Base-by-base conservation (phyloP, 2,888 invertebrate genomes). In the Altica lythri region DNA sequence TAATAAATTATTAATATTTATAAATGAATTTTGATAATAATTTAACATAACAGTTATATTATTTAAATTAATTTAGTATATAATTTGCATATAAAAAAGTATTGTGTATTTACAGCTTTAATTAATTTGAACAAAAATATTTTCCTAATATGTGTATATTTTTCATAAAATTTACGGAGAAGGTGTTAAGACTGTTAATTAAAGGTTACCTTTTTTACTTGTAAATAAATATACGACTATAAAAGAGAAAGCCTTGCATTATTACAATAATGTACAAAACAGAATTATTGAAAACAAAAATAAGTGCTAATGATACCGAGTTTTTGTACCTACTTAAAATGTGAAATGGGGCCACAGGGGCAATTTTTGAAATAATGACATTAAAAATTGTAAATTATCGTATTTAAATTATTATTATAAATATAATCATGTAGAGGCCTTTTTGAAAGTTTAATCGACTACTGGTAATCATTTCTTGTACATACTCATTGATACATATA, bases 331-430 rank as follows among this genome's bases (percentile, higher is more conserved):
- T n/a, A n/a, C n/a, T n/a, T 42, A n/a, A 29, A 30, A 29, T 34
- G 34, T 25, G 22, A 45, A 47, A 32, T 49, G 60, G 61, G 60
- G 60, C 60, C 62, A 62, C 50, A 40, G 55, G 58, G 62, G 62
- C 53, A 48, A 40, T 58, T 53, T 35, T 45, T 17, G 51, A 40
- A n/a, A n/a, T n/a, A n/a, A n/a, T n/a, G n/a, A n/a, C n/a, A n/a
- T n/a, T 13, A 44, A 46, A 35, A 43, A 29, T 30, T 49, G 40
- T 55, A 52, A 55, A 13, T 50, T 32, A 40, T 34, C 48, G 43
- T 55, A 51, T 53, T 55, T 35, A 58, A 58, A 52, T 40, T 53
- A 57, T 49, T n/a, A n/a, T n/a, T n/a, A n/a, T n/a, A n/a, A 16
- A 50, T 44, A 40, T 12, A 37, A 54, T 57, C 55, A 45, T 60